Conservation (phyloP, 2,888 invertebrate genomes). For the Amphipyra tragopoginis region DNA sequence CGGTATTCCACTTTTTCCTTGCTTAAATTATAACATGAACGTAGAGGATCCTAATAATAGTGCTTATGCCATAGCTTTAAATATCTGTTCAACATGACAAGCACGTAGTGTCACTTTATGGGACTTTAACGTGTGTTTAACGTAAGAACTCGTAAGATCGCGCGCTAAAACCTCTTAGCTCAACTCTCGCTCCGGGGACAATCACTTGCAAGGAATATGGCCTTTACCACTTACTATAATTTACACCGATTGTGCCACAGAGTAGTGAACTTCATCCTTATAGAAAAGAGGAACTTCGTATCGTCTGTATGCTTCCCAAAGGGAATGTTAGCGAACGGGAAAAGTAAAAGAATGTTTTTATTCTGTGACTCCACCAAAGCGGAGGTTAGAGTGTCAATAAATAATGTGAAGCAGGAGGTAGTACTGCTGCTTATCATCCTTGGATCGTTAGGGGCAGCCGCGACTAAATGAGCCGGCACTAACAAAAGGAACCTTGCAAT, state of each 20-base stretch:
- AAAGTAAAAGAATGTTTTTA: slow-evolving; percentile 16
- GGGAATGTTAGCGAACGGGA: slow-evolving; percentile 16
- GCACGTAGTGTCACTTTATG: slow-evolving; percentile 8
- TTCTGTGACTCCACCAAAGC: neutral
- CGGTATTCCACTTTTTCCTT: no score
- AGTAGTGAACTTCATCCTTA: slow-evolving; percentile 19
- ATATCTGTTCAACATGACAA: neutral
- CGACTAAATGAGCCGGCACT: slow-evolving; percentile 31
- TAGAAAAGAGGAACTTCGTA: slow-evolving; percentile 8
- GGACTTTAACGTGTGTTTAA: slow-evolving; percentile 20
- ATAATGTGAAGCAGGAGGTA: slow-evolving; percentile 7
- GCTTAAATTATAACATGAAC: no score
- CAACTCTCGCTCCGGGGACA: slow-evolving; percentile 11
- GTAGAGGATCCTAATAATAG: no score
- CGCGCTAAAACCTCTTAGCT: slow-evolving; percentile 15
- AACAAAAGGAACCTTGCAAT: slow-evolving; percentile 34
- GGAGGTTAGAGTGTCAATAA: slow-evolving; percentile 1
- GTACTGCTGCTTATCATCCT: slow-evolving; percentile 15
- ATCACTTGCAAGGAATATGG: slow-evolving; percentile 22
- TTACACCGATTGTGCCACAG: slow-evolving; percentile 24
- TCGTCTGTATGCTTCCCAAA: slow-evolving; percentile 12
- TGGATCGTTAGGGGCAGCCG: slow-evolving; percentile 24
- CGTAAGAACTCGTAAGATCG: slow-evolving; percentile 6
- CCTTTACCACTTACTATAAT: slow-evolving; percentile 34
- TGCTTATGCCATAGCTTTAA: neutral